Conservation (phyloP, 2,797 vertebrate genomes). For the Coreius guichenoti region DNA sequence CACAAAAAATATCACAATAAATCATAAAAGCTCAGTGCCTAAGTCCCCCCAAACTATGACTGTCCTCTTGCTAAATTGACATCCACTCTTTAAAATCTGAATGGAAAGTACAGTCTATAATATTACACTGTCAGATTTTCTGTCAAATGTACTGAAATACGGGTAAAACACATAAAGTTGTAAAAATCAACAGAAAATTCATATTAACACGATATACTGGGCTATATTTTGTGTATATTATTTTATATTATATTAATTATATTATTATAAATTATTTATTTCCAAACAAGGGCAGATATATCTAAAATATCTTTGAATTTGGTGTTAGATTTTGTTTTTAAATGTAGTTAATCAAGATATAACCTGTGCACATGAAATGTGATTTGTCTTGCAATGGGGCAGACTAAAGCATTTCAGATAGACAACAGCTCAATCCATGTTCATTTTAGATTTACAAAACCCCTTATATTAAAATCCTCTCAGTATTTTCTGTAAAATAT, state of each 20-base stretch:
- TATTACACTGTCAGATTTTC: not conserved
- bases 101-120: not conserved
- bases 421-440: too few species aligned
- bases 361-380: not conserved
- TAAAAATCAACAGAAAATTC: too few species aligned
- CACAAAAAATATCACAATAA: not conserved
- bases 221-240: not conserved
- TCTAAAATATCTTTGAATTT: not conserved
- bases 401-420: not conserved
- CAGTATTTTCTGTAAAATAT: not conserved
- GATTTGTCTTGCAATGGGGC: not conserved
- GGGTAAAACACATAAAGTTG: not conserved
- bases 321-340: not conserved
- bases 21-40: not conserved
- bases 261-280: not conserved
- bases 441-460: not conserved
- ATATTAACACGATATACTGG: not conserved
- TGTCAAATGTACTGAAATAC: not conserved
- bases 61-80: not conserved
- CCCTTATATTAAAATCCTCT: not conserved
- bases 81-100: not conserved
- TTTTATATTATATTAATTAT: not conserved
- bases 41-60: too few species aligned
- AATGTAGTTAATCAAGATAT: not conserved
- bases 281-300: not conserved